A percentile compares a stretch with the other conserved stretches of the same genome.
phyloP scores from a whole-genome alignment of 1,140 invertebrate genomes.

The Drosophila baimaii region DNA sequence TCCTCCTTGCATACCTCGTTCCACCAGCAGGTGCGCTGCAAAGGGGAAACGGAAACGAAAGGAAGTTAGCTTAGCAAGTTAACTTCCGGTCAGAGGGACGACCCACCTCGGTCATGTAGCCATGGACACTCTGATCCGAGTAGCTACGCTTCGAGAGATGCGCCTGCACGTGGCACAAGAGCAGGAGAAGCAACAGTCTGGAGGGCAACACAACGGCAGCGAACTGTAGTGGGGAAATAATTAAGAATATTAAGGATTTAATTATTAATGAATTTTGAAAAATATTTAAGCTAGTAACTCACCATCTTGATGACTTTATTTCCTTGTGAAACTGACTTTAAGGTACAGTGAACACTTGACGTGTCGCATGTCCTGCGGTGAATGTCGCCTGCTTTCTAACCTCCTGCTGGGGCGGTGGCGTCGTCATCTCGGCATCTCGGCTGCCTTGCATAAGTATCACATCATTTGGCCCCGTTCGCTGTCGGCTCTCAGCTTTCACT shows the following conservation, averaged over 20 bases:
- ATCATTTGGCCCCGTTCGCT: conserved; percentile 41
- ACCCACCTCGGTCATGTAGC: conserved; percentile 92
- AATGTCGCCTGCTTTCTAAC: conserved; percentile 50
- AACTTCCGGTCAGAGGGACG: conserved; percentile 1
- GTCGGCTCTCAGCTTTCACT: conserved; percentile 60
- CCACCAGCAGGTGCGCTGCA: conserved; percentile 95
- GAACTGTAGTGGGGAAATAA: conserved; percentile 18
- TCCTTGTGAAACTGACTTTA: conserved; percentile 14
- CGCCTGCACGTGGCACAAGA: conserved; percentile 84
- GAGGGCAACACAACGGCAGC: conserved; percentile 25
- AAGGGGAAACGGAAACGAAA: not conserved
- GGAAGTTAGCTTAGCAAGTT: not conserved
- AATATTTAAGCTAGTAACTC: not conserved
- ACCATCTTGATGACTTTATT: conserved; percentile 51
- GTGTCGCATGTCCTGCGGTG: conserved; percentile 47
- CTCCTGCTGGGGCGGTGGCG: conserved; percentile 57
- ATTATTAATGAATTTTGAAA: not conserved
- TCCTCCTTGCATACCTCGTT: conserved; percentile 96
- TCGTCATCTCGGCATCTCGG: conserved; percentile 50
- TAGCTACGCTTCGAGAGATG: conserved; percentile 88
- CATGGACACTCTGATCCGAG: conserved; percentile 91
- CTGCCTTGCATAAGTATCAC: conserved; percentile 46
- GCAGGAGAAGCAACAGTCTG: conserved; percentile 51
- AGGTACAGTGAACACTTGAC: conserved; percentile 53
- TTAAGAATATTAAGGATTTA: conserved; percentile 3